A percentile compares a stretch with the other conserved stretches of the same genome.
These are phyloP conservation scores for Euura saliciscinereae DNA, from an alignment of 1,140 invertebrate species.

Conservation along the genomic window DNA sequence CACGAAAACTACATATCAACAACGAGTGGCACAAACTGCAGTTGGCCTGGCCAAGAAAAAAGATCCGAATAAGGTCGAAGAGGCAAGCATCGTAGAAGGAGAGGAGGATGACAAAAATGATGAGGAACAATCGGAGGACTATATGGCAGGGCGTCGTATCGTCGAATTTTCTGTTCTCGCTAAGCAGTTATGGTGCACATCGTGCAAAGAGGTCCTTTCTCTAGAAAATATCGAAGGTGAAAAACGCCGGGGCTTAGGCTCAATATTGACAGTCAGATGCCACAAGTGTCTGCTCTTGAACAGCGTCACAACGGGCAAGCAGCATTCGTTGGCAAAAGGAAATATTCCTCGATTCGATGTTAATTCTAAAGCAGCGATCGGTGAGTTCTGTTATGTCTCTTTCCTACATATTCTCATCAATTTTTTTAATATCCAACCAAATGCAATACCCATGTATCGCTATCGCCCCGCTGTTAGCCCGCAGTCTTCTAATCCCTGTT, in stretches of 20 bases:
- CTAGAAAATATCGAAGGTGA: conserved; percentile 20
- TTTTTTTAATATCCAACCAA: neutral
- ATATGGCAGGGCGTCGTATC: conserved; percentile 19
- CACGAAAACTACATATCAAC: neutral
- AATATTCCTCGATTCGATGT: conserved; percentile 8
- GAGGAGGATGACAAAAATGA: neutral
- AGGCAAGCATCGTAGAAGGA: neutral
- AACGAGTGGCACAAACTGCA: neutral
- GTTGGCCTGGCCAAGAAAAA: neutral
- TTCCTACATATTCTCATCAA: neutral
- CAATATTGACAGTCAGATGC: conserved; percentile 19
- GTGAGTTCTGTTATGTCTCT: conserved; percentile 8
- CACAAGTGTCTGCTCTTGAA: conserved; percentile 22
- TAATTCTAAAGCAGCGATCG: conserved; percentile 15
- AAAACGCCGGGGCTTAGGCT: conserved; percentile 18
- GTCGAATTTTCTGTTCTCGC: conserved; percentile 17
- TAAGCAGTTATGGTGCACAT: conserved; percentile 17
- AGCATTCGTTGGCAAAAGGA: conserved; percentile 11
- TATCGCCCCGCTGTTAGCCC: neutral
- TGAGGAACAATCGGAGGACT: neutral
- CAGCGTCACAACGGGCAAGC: conserved; percentile 9
- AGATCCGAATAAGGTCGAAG: neutral
- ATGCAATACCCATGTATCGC: neutral
- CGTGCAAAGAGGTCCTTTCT: conserved; percentile 22
- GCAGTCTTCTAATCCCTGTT: neutral